Conservation (phyloP, 2,888 invertebrate genomes). For the Drosophila atripex region DNA sequence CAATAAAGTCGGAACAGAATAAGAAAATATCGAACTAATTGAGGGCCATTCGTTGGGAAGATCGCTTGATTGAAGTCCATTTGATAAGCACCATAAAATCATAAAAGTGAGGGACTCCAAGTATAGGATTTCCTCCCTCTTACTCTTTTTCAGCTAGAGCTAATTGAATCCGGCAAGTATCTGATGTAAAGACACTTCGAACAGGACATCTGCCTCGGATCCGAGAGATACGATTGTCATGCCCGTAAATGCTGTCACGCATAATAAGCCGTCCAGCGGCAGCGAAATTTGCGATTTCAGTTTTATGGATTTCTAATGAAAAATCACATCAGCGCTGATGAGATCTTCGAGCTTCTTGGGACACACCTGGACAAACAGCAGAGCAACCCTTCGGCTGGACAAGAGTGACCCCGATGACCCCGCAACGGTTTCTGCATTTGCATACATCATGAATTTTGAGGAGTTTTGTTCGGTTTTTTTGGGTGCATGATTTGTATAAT, state of each 20-base stretch:
- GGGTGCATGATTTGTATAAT: conserved; percentile 54
- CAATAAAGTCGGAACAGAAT: conserved; percentile 47
- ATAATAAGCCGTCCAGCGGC: conserved; percentile 59
- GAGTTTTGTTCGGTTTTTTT: conserved; percentile 36
- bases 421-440: conserved; percentile 74
- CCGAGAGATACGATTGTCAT: conserved; percentile 63
- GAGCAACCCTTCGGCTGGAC: conserved; percentile 74
- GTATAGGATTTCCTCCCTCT: conserved; percentile 2
- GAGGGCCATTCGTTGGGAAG: conserved; percentile 32
- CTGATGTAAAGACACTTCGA: conserved; percentile 14
- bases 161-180: conserved; percentile 75
- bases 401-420: conserved; percentile 80
- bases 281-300: conserved; percentile 61
- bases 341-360: conserved; percentile 54
- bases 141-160: conserved; percentile 31
- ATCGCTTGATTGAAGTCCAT: conserved; percentile 43
- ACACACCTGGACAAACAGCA: conserved; percentile 62
- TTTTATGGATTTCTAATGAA: conserved; percentile 76
- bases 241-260: conserved; percentile 68
- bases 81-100: conserved; percentile 71
- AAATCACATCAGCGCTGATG: conserved; percentile 51
- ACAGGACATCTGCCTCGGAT: conserved; percentile 57
- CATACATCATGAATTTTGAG: conserved; percentile 66
- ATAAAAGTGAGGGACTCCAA: conserved; percentile 2
- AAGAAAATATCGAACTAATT: conserved; percentile 47